These are phyloP conservation scores for Steatornis caripensis DNA, from an alignment of 2,113 vertebrate genomes.

Conservation along the genomic window DNA sequence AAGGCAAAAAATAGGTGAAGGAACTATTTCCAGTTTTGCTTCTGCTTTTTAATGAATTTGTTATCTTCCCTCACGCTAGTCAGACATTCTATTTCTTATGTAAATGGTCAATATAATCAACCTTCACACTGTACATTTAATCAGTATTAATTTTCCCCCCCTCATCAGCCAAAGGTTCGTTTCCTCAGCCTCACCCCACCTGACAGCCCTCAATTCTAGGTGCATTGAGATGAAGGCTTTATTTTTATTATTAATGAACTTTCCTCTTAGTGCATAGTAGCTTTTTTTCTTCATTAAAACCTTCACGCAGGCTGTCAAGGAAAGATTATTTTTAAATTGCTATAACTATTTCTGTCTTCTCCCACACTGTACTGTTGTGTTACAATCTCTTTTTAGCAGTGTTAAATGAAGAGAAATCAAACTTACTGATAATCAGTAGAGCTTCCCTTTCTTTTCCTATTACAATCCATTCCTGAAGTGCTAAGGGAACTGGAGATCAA, in stretches of 20 bases:
- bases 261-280: background rate
- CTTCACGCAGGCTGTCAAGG: background rate
- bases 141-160: background rate
- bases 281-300: background rate
- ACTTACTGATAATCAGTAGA: slow-evolving; percentile 96
- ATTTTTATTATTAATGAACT: background rate
- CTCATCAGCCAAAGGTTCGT: background rate
- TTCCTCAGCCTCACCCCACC: background rate
- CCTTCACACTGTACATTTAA: background rate
- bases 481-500: slow-evolving; percentile 93
- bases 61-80: background rate
- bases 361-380: background rate
- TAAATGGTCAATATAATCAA: background rate
- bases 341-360: background rate
- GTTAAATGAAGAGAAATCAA: background rate
- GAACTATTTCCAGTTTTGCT: background rate
- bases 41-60: background rate
- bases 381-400: background rate
- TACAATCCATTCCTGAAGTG: slow-evolving; percentile 89
- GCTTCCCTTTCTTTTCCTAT: slow-evolving; percentile 96
- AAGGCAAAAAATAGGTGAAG: background rate
- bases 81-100: background rate
- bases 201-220: background rate
- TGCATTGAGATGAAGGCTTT: background rate
- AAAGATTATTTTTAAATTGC: background rate